Conservation (phyloP, 2,888 invertebrate genomes). For the Dicyrtomina minuta region DNA sequence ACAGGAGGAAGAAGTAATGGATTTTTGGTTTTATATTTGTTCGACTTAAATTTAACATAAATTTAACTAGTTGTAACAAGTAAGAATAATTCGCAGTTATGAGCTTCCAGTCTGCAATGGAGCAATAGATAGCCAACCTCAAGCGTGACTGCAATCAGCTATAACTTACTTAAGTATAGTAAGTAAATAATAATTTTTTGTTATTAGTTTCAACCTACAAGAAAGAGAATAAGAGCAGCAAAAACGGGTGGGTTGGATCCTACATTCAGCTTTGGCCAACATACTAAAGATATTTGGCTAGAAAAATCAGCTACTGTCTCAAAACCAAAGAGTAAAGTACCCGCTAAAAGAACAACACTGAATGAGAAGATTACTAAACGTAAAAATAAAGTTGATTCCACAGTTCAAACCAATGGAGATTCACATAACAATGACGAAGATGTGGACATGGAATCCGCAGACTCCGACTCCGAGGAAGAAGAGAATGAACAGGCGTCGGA, state of each 20-base stretch:
- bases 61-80: too few relatives aligned
- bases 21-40: too few relatives aligned
- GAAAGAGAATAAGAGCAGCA: conserved; percentile 65
- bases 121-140: too few relatives aligned
- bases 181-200: too few relatives aligned
- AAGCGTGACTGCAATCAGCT: too few relatives aligned
- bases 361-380: conserved; percentile 60
- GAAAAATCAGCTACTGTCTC: conserved; percentile 77
- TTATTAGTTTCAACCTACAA: conserved; percentile 84
- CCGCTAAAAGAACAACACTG: conserved; percentile 73
- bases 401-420: background rate
- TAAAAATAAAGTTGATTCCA: conserved; percentile 41
- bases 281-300: conserved; percentile 75
- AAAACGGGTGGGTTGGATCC: conserved; percentile 74
- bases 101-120: too few relatives aligned
- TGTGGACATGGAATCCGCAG: conserved; percentile 43
- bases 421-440: conserved; percentile 25
- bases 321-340: conserved; percentile 79
- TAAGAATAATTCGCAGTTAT: too few relatives aligned
- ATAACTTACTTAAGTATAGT: too few relatives aligned
- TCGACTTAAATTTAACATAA: too few relatives aligned
- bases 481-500: conserved; percentile 57
- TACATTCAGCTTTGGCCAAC: conserved; percentile 78
- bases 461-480: conserved; percentile 58
- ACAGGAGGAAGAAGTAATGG: conserved; percentile 57